These are phyloP conservation scores for Catostomus latipinnis DNA, from an alignment of 2,797 vertebrate species.

Conservation along the genomic window DNA sequence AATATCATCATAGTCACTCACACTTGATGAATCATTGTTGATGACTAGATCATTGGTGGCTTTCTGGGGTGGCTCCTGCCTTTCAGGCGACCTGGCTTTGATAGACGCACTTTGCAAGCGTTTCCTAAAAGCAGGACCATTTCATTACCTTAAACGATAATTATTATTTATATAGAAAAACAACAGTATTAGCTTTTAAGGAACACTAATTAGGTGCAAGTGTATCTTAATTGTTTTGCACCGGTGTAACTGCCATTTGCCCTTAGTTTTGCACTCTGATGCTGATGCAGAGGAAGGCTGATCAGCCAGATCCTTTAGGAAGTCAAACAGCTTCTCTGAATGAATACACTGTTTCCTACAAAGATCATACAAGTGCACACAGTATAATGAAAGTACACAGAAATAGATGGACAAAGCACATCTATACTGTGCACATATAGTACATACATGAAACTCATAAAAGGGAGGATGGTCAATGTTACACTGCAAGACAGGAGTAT, in stretches of 20 bases:
- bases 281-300: constrained; percentile 52
- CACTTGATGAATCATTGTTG: constrained; percentile 57
- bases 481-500: neutral
- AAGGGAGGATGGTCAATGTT: neutral
- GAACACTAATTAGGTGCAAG: neutral
- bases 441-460: neutral
- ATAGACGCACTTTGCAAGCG: constrained; percentile 52
- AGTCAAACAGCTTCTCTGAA: constrained; percentile 78
- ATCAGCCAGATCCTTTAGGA: constrained; percentile 74
- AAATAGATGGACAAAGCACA: neutral
- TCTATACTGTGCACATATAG: neutral
- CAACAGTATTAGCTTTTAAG: neutral
- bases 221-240: constrained; percentile 30
- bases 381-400: neutral
- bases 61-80: constrained; percentile 38
- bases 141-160: neutral
- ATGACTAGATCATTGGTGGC: constrained; percentile 20
- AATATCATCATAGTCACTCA: constrained; percentile 8
- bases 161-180: neutral
- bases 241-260: constrained; percentile 73
- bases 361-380: constrained; percentile 1
- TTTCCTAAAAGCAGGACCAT: constrained; percentile 39
- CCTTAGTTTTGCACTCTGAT: constrained; percentile 64
- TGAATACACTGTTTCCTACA: constrained; percentile 79
- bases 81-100: constrained; percentile 53